Percentiles rank a stretch among this genome's conserved stretches.
Evolutionary conservation across 2,888 invertebrate genomes (phyloP).

Genomic region (Argyra leucocephala): DNA sequence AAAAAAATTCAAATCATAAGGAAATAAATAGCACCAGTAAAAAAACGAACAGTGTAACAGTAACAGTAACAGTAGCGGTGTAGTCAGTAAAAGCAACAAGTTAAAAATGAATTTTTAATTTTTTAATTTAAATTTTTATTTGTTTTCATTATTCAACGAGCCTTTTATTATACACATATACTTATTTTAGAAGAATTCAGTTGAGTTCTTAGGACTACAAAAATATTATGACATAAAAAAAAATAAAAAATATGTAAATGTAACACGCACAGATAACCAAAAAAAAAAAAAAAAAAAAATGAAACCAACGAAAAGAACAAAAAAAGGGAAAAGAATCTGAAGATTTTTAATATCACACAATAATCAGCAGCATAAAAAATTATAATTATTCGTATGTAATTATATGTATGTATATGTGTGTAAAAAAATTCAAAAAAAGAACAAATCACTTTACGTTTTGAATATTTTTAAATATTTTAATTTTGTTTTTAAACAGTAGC

Average conservation of each 20-base stretch:
- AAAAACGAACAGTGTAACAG: not conserved
- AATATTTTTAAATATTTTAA: not conserved
- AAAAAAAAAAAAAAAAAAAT: not conserved
- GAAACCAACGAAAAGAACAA: no score
- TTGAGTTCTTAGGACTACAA: not conserved
- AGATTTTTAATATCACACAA: not conserved
- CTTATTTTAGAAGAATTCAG: not conserved
- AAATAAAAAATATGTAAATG: not conserved
- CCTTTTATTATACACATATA: not conserved
- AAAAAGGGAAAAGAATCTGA: not conserved
- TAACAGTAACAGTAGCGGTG: not conserved
- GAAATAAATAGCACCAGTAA: not conserved
- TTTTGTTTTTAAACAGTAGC: no score
- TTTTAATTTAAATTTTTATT: slow-evolving; percentile 5
- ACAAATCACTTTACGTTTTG: not conserved
- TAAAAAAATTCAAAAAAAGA: no score
- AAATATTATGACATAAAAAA: not conserved
- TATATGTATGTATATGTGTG: no score
- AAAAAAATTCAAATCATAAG: not conserved
- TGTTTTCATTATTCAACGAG: not conserved
- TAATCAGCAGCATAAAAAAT: slow-evolving; percentile 1
- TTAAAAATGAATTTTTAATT: not conserved
- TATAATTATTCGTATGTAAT: not conserved
- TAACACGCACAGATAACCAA: not conserved
- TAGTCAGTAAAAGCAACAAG: not conserved